These are phyloP conservation scores for Hypocryptadius cinnamomeus DNA, from an alignment of 2,113 vertebrate species.

Conservation along the genomic window DNA sequence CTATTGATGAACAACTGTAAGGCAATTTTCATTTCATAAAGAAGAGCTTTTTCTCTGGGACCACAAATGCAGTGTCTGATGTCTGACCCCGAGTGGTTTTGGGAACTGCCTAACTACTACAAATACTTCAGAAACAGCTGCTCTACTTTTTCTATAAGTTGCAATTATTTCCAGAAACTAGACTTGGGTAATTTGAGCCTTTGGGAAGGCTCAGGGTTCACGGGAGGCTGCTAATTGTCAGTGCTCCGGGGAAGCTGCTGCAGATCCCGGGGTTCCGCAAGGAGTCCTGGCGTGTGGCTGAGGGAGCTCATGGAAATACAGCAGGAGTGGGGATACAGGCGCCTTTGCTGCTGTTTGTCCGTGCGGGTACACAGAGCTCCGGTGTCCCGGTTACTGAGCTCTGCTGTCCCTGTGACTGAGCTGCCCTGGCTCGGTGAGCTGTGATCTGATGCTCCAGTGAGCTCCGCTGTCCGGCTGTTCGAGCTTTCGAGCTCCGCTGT, in stretches of 20 bases:
- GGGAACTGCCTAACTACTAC: neutral
- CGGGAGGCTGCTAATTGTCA: neutral
- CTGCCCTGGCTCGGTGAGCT: no score
- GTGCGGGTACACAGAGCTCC: neutral
- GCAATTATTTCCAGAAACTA: neutral
- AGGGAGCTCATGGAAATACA: neutral
- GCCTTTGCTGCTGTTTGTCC: neutral
- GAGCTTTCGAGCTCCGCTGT: no score
- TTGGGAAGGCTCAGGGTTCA: neutral
- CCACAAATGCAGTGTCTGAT: neutral
- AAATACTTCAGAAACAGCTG: neutral
- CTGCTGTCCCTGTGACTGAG: neutral
- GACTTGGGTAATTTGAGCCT: neutral
- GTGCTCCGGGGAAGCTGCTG: rapidly evolving
- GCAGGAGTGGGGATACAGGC: neutral
- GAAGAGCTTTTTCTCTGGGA: neutral
- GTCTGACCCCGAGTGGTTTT: neutral
- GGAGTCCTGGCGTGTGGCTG: neutral
- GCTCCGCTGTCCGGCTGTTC: no score
- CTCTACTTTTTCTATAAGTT: neutral
- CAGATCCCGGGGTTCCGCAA: rapidly evolving
- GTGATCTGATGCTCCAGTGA: no score
- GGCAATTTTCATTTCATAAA: neutral
- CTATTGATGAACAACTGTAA: neutral
- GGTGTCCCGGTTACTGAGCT: neutral